Conservation (phyloP, 2,888 invertebrate species). For the Rhagonycha lutea region DNA sequence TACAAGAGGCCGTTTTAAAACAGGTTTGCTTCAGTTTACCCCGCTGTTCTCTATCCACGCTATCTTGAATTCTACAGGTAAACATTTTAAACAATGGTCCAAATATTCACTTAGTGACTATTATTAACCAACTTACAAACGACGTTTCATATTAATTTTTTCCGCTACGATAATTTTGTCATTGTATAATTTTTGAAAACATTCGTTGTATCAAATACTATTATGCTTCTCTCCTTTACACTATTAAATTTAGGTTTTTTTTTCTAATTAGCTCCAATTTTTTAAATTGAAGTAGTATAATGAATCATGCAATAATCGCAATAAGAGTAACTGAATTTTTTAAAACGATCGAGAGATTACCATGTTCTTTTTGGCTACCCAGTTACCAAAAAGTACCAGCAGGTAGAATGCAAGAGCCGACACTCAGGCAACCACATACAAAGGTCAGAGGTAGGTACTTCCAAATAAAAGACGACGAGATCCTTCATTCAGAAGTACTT, state of each 20-base stretch:
- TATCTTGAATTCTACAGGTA: constrained; percentile 25
- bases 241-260: neutral
- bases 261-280: neutral
- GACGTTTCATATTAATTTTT: neutral
- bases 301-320: neutral
- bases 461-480: neutral
- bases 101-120: constrained; percentile 12
- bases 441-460: neutral
- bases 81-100: constrained; percentile 28
- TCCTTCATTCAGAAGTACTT: neutral
- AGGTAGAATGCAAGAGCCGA: neutral
- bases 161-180: neutral
- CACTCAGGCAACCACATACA: neutral
- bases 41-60: constrained; percentile 15
- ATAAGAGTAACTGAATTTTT: neutral
- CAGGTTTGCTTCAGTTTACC: constrained; percentile 26
- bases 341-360: too few relatives aligned
- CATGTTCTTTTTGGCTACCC: neutral
- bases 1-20: constrained; percentile 31
- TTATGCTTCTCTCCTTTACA: neutral
- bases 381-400: neutral
- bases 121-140: neutral
- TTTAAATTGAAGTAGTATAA: neutral
- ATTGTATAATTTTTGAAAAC: neutral
- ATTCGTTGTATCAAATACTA: neutral